phyloP scores from a whole-genome alignment of 1,140 invertebrate species.

The Leptinotarsa undecemlineata region DNA sequence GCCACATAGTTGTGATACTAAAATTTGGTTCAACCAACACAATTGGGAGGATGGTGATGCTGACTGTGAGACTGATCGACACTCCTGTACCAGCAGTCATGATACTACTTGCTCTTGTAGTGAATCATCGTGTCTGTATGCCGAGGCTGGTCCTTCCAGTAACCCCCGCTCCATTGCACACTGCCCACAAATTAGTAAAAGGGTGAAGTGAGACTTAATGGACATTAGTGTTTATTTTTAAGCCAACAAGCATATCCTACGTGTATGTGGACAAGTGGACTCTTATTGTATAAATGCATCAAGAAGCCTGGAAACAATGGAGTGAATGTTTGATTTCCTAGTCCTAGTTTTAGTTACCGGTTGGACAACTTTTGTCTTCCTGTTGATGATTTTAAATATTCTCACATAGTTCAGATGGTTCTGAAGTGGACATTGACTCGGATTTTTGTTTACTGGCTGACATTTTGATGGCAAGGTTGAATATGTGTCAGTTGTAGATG shows the following conservation, averaged over 20 bases:
- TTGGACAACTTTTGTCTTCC: background rate
- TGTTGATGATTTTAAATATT: background rate
- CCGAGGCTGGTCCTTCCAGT: constrained; percentile 45
- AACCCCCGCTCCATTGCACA: background rate
- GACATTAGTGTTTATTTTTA: constrained; percentile 24
- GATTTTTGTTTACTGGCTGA: constrained; percentile 3
- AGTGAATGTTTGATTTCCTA: constrained; percentile 26
- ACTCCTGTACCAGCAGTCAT: constrained; percentile 54
- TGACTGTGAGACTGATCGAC: constrained; percentile 44
- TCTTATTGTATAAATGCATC: background rate
- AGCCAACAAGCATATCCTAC: constrained; percentile 8
- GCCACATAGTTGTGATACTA: constrained; percentile 49
- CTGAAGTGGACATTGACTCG: background rate
- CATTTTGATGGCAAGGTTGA: background rate
- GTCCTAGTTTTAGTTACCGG: constrained; percentile 26
- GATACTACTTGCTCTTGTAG: constrained; percentile 55
- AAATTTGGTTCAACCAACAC: constrained; percentile 42
- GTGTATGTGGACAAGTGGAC: constrained; percentile 6
- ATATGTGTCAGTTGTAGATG: background rate
- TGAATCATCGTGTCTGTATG: constrained; percentile 54
- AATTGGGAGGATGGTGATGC: constrained; percentile 46
- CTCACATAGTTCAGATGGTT: background rate
- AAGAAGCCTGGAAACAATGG: background rate
- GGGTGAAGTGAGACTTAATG: constrained; percentile 19
- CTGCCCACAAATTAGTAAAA: constrained; percentile 17